Evolutionary conservation across 2,888 invertebrate species (phyloP).

Genomic region (Hirudinaria manillensis): DNA sequence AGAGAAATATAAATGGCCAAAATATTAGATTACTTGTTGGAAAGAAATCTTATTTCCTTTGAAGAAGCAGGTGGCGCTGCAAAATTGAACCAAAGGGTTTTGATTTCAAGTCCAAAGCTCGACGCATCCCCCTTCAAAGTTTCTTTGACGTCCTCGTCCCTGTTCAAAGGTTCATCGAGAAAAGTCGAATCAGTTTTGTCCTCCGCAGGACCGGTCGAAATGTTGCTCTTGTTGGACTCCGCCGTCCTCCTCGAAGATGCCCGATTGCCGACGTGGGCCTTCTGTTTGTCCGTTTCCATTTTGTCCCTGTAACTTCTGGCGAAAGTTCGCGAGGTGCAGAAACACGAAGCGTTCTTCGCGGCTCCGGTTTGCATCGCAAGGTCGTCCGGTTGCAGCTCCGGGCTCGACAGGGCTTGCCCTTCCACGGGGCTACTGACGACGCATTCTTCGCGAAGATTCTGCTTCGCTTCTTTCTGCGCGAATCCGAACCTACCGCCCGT

Average conservation of each 20-base stretch:
- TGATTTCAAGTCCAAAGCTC: slow-evolving; percentile 79
- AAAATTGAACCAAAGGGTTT: slow-evolving; percentile 92
- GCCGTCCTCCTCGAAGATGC: background rate
- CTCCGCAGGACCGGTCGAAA: background rate
- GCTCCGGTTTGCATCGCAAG: background rate
- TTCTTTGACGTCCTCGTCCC: background rate
- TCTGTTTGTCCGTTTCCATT: background rate
- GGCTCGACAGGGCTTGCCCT: slow-evolving; percentile 13
- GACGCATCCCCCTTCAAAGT: slow-evolving; percentile 56
- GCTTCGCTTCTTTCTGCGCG: slow-evolving; percentile 22
- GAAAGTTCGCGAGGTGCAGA: background rate
- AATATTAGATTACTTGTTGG: background rate
- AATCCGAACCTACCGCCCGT: slow-evolving; percentile 51
- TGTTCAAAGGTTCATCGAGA: background rate
- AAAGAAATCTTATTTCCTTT: slow-evolving; percentile 63
- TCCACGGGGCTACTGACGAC: background rate
- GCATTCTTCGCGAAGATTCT: background rate
- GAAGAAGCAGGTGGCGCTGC: slow-evolving; percentile 91
- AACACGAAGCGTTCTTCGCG: slow-evolving; percentile 17
- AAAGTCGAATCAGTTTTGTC: background rate
- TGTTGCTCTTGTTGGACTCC: background rate
- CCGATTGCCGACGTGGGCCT: slow-evolving; percentile 20
- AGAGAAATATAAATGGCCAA: background rate
- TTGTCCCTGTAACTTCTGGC: background rate
- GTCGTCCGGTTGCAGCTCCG: slow-evolving; percentile 13